Evolutionary conservation across 2,797 vertebrate genomes (phyloP).

Genomic region (Micrastur ruficollis): DNA sequence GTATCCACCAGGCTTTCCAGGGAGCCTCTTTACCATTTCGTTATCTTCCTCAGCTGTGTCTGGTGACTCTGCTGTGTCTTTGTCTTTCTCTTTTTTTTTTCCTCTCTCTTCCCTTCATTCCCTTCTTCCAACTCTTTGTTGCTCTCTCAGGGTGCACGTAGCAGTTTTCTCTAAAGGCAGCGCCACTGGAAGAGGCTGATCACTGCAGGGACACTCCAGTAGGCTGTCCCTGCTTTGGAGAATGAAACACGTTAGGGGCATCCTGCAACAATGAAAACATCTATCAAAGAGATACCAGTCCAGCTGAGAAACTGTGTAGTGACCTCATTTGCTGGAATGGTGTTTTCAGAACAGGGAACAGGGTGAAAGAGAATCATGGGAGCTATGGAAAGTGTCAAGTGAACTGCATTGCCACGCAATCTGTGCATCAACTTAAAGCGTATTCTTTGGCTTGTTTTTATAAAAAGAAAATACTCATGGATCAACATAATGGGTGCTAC

Average conservation of each 20-base stretch:
- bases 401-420: neutral
- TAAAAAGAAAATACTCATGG: neutral
- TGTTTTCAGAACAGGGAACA: neutral
- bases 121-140: neutral
- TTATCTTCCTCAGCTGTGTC: neutral
- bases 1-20: neutral
- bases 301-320: neutral
- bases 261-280: neutral
- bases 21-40: neutral
- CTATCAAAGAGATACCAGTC: neutral
- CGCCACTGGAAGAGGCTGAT: neutral
- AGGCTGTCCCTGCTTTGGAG: neutral
- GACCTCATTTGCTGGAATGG: neutral
- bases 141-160: neutral
- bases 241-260: neutral
- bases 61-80: rapidly evolving
- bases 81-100: neutral
- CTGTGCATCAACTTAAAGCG: neutral
- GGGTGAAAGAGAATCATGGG: neutral
- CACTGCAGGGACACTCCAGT: neutral
- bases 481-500: neutral
- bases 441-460: neutral
- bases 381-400: neutral
- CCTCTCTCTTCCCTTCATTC: neutral
- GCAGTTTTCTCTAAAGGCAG: neutral